These are phyloP conservation scores for Acleris literana DNA, from an alignment of 2,888 invertebrate species.

Conservation along the genomic window DNA sequence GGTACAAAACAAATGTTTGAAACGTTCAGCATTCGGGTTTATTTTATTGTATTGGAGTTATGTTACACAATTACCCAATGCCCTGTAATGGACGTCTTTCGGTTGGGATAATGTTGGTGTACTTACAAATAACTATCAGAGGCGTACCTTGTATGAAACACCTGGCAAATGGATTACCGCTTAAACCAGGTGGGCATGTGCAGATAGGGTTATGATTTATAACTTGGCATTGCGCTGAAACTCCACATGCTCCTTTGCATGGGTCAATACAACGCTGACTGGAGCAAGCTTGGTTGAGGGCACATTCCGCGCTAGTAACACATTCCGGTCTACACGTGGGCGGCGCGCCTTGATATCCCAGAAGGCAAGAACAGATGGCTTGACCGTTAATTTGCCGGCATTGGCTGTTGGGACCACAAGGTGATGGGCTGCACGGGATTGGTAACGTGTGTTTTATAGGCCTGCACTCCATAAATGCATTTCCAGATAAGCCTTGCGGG, in stretches of 20 bases:
- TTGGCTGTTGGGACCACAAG: constrained; percentile 88
- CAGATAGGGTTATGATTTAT: constrained; percentile 90
- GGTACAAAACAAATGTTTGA: no score
- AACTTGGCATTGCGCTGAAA: constrained; percentile 87
- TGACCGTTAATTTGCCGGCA: constrained; percentile 87
- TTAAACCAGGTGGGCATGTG: constrained; percentile 85
- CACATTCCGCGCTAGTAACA: constrained; percentile 87
- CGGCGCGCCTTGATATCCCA: constrained; percentile 88
- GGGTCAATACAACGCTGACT: constrained; percentile 89
- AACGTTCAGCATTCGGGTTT: no score
- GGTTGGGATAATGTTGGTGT: no score
- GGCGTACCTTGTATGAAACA: constrained; percentile 85
- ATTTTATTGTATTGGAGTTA: no score
- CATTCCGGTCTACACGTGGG: constrained; percentile 89
- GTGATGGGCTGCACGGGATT: constrained; percentile 87
- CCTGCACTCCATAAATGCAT: constrained; percentile 87
- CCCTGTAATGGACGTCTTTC: no score
- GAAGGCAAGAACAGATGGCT: constrained; percentile 88
- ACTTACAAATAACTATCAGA: background rate
- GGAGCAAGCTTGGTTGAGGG: constrained; percentile 86
- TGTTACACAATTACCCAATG: no score
- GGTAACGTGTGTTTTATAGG: constrained; percentile 57
- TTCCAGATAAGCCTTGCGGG: constrained; percentile 85
- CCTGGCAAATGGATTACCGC: constrained; percentile 89
- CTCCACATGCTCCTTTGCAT: constrained; percentile 89